Base-by-base conservation (phyloP, 1,140 invertebrate genomes). In the Charaxes varanes region DNA sequence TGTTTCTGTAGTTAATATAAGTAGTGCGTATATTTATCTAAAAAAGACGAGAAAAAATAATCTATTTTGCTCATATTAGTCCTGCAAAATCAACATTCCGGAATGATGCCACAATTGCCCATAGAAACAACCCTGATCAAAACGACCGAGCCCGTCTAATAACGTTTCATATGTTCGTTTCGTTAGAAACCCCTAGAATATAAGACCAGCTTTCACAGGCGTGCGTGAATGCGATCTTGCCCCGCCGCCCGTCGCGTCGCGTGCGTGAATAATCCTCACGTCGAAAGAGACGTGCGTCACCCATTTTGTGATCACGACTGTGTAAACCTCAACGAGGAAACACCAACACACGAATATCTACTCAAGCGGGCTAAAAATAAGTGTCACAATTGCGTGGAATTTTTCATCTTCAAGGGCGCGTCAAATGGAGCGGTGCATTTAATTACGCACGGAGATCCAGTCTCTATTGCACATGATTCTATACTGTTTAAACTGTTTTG, bases 251-350 rank as follows among this genome's bases (percentile, higher is more conserved):
- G 38, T 37, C 37, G 45, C 45, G 45, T 48, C 37, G 45, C 45
- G 45, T 48, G 45, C 45, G 45, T 49, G 46, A 36, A 49, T 49
- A 49, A 49, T 42, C 35, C n/a, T 17, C 19, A 3, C 42, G 22
- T 13, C 22, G 42, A 38, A 32, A 30, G 27, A 45, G 42, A 45
- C 42, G 42, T 33, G 42, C 42, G 42, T 45, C 42, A 38, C 34
- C 42, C 34, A 45, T 45, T 32, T 45, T 18, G 33, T 18, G 42
- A 45, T 45, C 42, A 45, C 42, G 42, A 38, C 24, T 24, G 4
- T 32, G 26, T 15, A 12, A 7, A 2, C 10, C 38, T 24, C 11
- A 13, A 11, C 14, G 8, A 4, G 11, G 17, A 27, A 31, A 31
- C 13, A 21, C 28, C 4, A 19, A 10, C 24, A 17, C 17, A 11